Conservation (phyloP, 1,140 invertebrate genomes). For the Adelges cooleyi region DNA sequence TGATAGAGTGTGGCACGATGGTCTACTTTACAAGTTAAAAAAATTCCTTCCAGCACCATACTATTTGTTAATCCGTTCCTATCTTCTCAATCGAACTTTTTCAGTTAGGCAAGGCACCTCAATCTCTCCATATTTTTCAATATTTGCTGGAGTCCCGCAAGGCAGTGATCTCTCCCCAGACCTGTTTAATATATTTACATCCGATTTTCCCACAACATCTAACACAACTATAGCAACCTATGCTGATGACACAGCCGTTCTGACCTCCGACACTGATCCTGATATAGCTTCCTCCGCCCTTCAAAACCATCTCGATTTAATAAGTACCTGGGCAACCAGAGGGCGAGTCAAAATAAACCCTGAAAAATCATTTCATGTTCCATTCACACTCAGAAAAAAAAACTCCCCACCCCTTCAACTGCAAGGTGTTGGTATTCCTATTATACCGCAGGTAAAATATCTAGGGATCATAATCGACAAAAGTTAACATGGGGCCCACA, state of each 20-base stretch:
- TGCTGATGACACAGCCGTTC: slow-evolving; percentile 21
- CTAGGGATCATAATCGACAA: background rate
- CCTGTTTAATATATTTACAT: slow-evolving; percentile 17
- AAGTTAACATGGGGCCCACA: background rate
- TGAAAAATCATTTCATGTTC: background rate
- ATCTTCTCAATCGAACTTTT: slow-evolving; percentile 4
- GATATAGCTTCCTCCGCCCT: background rate
- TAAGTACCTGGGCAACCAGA: background rate
- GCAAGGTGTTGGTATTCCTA: background rate
- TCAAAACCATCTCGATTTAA: background rate
- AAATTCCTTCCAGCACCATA: background rate
- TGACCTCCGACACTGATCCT: background rate
- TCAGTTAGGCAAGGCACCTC: background rate
- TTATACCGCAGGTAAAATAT: background rate
- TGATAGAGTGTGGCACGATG: slow-evolving; percentile 36
- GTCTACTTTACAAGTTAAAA: background rate
- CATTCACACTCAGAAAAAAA: slow-evolving; percentile 18
- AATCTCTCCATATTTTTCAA: background rate
- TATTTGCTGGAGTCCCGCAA: background rate
- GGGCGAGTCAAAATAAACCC: background rate
- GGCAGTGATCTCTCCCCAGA: background rate
- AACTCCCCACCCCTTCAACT: background rate
- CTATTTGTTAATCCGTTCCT: background rate
- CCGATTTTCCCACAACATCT: background rate
- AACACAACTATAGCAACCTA: background rate